Evolutionary conservation across 2,797 vertebrate genomes (phyloP).

Genomic region (Ctenopoma multispine): DNA sequence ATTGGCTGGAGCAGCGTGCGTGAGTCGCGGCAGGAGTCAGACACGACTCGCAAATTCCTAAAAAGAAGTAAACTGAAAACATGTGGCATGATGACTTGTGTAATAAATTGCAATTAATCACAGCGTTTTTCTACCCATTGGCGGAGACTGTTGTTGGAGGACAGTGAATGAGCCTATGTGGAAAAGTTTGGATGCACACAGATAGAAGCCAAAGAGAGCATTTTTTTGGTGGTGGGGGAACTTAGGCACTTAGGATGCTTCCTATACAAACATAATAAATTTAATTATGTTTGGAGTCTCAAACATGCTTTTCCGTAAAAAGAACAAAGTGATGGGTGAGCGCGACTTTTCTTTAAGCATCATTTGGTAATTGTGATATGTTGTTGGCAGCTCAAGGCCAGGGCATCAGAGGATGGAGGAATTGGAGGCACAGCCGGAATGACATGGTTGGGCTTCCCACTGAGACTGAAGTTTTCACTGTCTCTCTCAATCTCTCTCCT

Average conservation of each 20-base stretch:
- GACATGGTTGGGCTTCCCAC: slow-evolving; percentile 5
- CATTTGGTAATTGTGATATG: slow-evolving; percentile 29
- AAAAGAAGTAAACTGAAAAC: slow-evolving; percentile 52
- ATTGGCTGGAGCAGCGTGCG: slow-evolving; percentile 4
- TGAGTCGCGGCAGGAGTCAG: slow-evolving; percentile 28
- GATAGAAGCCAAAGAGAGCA: slow-evolving; percentile 40
- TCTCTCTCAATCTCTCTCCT: slow-evolving; percentile 1
- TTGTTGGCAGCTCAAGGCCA: slow-evolving; percentile 29
- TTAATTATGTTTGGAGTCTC: slow-evolving; percentile 22
- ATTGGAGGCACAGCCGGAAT: slow-evolving; percentile 11
- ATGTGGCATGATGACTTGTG: slow-evolving; percentile 23
- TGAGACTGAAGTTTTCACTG: background rate
- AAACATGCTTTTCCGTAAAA: slow-evolving; percentile 8
- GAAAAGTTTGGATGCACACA: background rate
- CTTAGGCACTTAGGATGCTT: slow-evolving; percentile 15
- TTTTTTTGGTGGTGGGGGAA: background rate
- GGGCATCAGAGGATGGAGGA: slow-evolving; percentile 19
- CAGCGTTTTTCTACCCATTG: slow-evolving; percentile 13
- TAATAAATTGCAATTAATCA: slow-evolving; percentile 41
- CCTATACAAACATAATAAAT: slow-evolving; percentile 33
- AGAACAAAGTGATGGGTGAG: background rate
- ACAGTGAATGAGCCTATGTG: slow-evolving; percentile 48
- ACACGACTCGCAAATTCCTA: slow-evolving; percentile 36
- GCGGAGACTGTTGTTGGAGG: slow-evolving; percentile 46
- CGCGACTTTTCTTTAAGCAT: background rate